Evolutionary conservation across 37 sponge, comb jelly and placozoan genomes (phyloP).

Genomic region (Agelas oroides): DNA sequence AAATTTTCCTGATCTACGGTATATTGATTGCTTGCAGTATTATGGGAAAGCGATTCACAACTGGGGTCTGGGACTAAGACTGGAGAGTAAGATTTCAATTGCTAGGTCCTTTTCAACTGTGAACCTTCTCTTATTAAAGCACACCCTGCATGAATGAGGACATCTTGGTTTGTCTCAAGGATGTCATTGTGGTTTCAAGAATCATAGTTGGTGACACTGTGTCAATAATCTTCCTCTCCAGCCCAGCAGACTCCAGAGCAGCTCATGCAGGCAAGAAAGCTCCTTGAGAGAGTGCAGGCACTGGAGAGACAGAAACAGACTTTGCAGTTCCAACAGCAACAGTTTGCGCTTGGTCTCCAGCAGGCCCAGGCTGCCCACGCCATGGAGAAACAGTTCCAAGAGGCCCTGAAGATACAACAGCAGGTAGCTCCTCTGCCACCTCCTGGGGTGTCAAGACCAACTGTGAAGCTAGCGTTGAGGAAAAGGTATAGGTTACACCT

Average conservation of each 20-base stretch:
- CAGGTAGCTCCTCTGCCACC: neutral
- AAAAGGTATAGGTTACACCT: constrained; percentile 71
- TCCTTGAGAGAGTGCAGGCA: constrained; percentile 24
- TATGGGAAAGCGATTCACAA: too few species aligned
- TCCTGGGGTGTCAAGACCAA: neutral
- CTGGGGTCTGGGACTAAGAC: too few species aligned
- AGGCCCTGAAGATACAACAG: constrained; percentile 44
- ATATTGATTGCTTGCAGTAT: too few species aligned
- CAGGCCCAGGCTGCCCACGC: constrained; percentile 4
- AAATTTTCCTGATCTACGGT: too few species aligned
- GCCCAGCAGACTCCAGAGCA: constrained; percentile 27
- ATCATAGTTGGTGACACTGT: too few species aligned
- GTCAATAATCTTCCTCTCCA: too few species aligned
- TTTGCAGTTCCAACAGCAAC: constrained; percentile 44
- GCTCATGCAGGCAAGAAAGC: neutral
- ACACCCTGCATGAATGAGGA: too few species aligned
- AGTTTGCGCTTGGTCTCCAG: constrained; percentile 1
- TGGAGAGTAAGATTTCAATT: too few species aligned
- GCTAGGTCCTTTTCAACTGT: too few species aligned
- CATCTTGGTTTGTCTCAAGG: too few species aligned
- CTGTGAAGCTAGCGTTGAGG: constrained; percentile 62
- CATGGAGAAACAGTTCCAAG: constrained; percentile 35
- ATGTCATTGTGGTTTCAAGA: too few species aligned
- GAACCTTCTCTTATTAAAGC: too few species aligned
- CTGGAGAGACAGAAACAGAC: constrained; percentile 61